phyloP scores from a whole-genome alignment of 1,140 invertebrate genomes.

The Chrysomallon squamiferum region DNA sequence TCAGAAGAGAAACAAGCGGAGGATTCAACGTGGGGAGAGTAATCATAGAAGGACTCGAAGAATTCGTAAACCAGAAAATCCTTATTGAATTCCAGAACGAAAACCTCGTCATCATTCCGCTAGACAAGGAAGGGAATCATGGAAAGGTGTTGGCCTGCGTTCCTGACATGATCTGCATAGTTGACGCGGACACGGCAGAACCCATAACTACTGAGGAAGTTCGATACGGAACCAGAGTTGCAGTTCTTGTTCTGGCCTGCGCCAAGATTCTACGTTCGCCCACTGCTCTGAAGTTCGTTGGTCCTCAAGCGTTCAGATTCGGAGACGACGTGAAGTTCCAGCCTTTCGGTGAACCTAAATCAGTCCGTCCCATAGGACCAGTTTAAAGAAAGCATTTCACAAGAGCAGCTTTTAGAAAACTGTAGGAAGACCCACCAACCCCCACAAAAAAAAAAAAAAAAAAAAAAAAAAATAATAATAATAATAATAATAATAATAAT shows the following conservation, averaged over 20 bases:
- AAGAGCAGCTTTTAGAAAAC: too few species aligned
- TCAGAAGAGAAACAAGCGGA: slow-evolving; percentile 44
- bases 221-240: slow-evolving; percentile 46
- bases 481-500: too few species aligned
- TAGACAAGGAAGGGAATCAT: slow-evolving; percentile 7
- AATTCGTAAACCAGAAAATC: slow-evolving; percentile 22
- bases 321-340: slow-evolving; percentile 18
- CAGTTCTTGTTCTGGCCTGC: slow-evolving; percentile 42
- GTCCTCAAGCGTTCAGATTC: slow-evolving; percentile 52
- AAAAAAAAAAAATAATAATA: too few species aligned
- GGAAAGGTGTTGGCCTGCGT: slow-evolving; percentile 33
- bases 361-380: background rate
- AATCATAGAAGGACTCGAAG: slow-evolving; percentile 38
- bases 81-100: slow-evolving; percentile 57
- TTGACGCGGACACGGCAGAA: slow-evolving; percentile 51
- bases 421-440: too few species aligned
- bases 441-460: too few species aligned
- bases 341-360: slow-evolving; percentile 8
- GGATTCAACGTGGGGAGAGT: slow-evolving; percentile 51
- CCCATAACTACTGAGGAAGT: slow-evolving; percentile 51
- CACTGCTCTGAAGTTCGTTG: slow-evolving; percentile 46
- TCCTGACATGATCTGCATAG: slow-evolving; percentile 51
- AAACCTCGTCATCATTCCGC: slow-evolving; percentile 37
- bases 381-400: background rate
- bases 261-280: slow-evolving; percentile 30